Base-by-base conservation (phyloP, 1,140 invertebrate species). In the Mercenaria mercenaria region DNA sequence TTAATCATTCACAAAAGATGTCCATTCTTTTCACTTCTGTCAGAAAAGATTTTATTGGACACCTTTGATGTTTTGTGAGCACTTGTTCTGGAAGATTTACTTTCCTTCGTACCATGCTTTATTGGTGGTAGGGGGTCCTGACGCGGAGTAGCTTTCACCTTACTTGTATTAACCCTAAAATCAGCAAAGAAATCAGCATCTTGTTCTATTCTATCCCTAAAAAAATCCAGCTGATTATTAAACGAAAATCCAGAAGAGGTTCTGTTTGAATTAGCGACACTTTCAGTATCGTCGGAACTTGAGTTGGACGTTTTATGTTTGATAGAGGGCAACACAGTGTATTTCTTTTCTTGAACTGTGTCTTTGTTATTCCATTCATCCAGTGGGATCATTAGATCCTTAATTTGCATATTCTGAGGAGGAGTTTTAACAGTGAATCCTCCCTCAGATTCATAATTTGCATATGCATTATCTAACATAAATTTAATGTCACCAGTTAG, bases 131-230 rank as follows among this genome's bases (percentile, higher is more conserved):
- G 52, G 18, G 91, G 90, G 20, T 89, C 81, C 61, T 90, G 91
- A 69, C 90, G 77, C n/a, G 92, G 92, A 37, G 92, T 93, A 0
- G 82, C 47, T 90, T 91, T 92, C 2, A 92, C 88, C 32, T 64
- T 87, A 77, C 90, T 91, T n/a, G 92, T 91, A 41, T 93, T 91
- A 0, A 93, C 85, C 79, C 92, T 34, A 84, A 90, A 92, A 59
- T 93, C 92, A n/a, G 94, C 89, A 74, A 93, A 94, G 77, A 94
- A 93, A 61, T 94, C 92, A 18, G 92, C 92, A 26, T 94, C 91
- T n/a, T 88, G 64, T 69, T 94, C 93, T n/a, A 92, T 91, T 43
- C 80, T 90, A 43, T 94, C 92, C 61, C 93, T 76, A 23, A 90
- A 90, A 89, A 91, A 94, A 64, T 94, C 93, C 80, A 94, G 67